Base-by-base conservation (phyloP, 2,888 invertebrate species). In the Chironomus riparius region DNA sequence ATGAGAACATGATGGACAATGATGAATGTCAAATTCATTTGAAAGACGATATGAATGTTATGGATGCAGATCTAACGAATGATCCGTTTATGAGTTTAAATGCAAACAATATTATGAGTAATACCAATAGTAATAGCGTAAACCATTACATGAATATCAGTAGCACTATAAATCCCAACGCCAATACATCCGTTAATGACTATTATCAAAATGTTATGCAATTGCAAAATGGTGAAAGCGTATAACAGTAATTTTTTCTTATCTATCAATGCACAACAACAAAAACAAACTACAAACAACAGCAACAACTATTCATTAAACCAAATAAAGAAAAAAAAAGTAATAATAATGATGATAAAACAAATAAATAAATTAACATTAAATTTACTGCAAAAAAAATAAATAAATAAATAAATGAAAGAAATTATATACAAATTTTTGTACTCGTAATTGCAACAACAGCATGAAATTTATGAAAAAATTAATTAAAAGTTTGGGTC, bases 1-100 rank as follows among this genome's bases (percentile, higher is more conserved):
- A 81, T 70, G 82, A 83, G 69, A 81, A 83, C 75, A 80, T 82
- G 68, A 79, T 82, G 68, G 81, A 78, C 21, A 77, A 76, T 47
- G 77, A 78, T 28, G 78, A 77, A 15, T 74, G 74, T 48, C 74
- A 74, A 68, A 74, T 74, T 15, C 74, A 74, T 74, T 61, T 74
- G 61, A 69, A 77, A 47, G 77, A 74, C 24, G 76, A 76, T 18
- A 65, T 72, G 65, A 74, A 74, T 48, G 74, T 74, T n/a, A 74
- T 74, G 74, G 74, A 74, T 48, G 48, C 74, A 7, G 72, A 72
- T 50, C 21, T 74, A 10, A 74, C 65, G 22, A 74, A 68, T 48
- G 74, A 74, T 65, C 68, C 65, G 6, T 74, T 74, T 18, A 68
- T 74, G 7, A 72, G 38, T 18, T 62, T 72, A 13, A 62, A 56